These are phyloP conservation scores for Hippocampus guttulatus DNA, from an alignment of 2,113 vertebrate species.

Conservation along the genomic window DNA sequence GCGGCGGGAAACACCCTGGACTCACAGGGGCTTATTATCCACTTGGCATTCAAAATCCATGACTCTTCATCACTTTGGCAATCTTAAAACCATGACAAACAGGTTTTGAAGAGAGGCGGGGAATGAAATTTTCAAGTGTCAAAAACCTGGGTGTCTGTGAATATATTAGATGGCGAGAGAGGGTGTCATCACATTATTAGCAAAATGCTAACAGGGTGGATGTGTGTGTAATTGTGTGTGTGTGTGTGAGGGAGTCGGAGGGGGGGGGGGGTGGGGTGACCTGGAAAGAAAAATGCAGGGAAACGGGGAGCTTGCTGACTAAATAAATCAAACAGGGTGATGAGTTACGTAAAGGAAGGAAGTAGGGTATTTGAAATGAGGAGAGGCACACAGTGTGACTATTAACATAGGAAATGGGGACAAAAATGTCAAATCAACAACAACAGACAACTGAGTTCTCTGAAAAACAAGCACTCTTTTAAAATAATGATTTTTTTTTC, in stretches of 20 bases:
- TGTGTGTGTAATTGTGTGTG: too few species aligned
- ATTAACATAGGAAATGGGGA: background rate
- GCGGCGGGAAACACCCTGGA: background rate
- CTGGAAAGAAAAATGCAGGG: slow-evolving; percentile 3
- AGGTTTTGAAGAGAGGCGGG: background rate
- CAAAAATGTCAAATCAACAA: background rate
- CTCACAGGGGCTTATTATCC: background rate
- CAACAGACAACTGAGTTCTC: background rate
- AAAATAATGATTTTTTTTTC: background rate
- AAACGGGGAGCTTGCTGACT: slow-evolving; percentile 5
- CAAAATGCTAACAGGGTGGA: background rate
- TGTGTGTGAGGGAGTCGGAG: background rate
- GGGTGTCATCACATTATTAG: background rate
- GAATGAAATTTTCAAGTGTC: background rate
- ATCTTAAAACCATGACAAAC: background rate
- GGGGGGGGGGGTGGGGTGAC: background rate
- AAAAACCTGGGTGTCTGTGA: slow-evolving; percentile 2
- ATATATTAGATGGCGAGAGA: background rate
- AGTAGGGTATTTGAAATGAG: slow-evolving; percentile 4
- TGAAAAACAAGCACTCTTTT: background rate
- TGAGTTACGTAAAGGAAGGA: slow-evolving; percentile 5
- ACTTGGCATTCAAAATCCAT: background rate
- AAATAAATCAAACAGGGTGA: slow-evolving; percentile 6
- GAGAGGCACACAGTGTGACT: background rate
- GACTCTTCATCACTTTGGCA: background rate